Percentiles rank a stretch among this genome's conserved stretches.
Conservation (phyloP, 2,888 invertebrate species). For the Tanypteryx hageni region DNA sequence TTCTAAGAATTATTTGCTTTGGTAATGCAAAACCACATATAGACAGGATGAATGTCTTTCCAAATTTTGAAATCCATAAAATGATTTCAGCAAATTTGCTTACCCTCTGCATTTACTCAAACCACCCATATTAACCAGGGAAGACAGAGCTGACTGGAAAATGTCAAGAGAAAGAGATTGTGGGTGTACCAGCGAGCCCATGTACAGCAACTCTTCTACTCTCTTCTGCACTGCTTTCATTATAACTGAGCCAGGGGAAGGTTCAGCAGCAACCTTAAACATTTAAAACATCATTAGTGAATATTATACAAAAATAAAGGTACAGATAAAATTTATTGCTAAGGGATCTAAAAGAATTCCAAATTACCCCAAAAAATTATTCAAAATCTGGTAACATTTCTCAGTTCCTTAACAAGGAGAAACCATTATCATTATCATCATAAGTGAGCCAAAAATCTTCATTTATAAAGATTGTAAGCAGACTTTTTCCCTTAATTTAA, state of each 20-base stretch:
- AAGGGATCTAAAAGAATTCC: no score
- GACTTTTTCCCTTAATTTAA: no score
- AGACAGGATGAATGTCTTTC: background rate
- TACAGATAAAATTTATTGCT: no score
- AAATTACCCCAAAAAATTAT: no score
- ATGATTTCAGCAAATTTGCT: conserved; percentile 47
- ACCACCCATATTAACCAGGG: conserved; percentile 68
- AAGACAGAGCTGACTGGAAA: conserved; percentile 69
- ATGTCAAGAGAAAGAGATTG: conserved; percentile 85
- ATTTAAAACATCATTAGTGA: no score
- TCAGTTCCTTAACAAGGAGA: no score
- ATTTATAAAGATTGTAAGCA: no score
- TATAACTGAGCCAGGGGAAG: conserved; percentile 50
- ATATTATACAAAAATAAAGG: no score
- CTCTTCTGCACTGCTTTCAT: conserved; percentile 79
- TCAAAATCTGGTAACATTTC: no score
- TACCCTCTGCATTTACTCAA: conserved; percentile 69
- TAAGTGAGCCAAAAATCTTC: no score
- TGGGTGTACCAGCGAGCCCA: conserved; percentile 78
- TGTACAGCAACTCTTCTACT: conserved; percentile 77
- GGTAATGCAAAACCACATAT: background rate
- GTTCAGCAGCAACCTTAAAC: conserved; percentile 50
- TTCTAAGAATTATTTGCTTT: background rate
- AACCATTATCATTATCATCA: no score
- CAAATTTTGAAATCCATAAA: background rate